Percentiles rank a stretch among this genome's conserved stretches.
Conservation (phyloP, 2,888 invertebrate genomes). For the Himalopsyche tibetana region DNA sequence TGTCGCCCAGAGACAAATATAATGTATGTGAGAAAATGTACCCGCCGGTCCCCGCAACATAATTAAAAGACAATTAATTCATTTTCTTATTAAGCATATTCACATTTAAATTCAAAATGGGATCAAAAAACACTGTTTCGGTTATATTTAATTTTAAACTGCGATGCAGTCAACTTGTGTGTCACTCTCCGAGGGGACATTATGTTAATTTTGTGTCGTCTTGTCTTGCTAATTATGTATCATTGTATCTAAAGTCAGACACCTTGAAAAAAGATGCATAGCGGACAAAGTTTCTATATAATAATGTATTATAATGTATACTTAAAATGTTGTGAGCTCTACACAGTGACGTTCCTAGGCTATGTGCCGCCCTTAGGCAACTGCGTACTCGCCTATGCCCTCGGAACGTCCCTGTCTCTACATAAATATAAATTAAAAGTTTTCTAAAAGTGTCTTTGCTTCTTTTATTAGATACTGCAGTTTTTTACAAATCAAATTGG, state of each 20-base stretch:
- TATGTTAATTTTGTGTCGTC: neutral
- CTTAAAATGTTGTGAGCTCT: no score
- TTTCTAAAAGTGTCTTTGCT: no score
- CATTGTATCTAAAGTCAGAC: neutral
- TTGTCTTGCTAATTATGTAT: neutral
- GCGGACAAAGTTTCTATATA: neutral
- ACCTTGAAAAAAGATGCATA: neutral
- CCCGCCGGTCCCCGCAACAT: constrained; percentile 39
- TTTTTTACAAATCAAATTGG: no score
- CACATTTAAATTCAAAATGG: neutral
- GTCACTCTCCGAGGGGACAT: constrained; percentile 8
- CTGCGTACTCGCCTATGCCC: no score
- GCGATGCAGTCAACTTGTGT: neutral
- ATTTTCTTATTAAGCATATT: constrained; percentile 43
- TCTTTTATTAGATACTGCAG: no score
- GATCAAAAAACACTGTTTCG: neutral
- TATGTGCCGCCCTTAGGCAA: no score
- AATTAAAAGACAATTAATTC: constrained; percentile 59
- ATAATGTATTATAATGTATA: no score
- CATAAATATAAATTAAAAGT: no score
- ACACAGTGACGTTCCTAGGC: no score
- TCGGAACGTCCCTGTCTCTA: no score
- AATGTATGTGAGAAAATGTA: constrained; percentile 59
- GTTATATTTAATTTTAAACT: neutral
- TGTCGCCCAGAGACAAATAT: constrained; percentile 50